Base-by-base conservation (phyloP, 2,888 invertebrate species). In the Platerodrilus igneus region DNA sequence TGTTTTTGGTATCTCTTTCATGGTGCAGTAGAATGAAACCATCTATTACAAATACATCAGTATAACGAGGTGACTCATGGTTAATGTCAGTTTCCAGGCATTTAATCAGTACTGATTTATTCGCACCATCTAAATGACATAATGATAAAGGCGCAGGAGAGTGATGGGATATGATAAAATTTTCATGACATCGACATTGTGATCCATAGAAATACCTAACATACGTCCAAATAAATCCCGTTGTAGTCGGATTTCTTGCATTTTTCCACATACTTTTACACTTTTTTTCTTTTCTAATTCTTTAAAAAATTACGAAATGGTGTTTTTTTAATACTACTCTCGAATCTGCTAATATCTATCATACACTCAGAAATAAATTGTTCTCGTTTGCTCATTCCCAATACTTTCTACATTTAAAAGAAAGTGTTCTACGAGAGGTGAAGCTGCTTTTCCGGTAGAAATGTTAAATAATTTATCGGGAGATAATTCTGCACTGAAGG, bases 181-280 rank as follows among this genome's bases (percentile, higher is more conserved):
- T 45, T 50, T 50, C 6, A 33, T 29, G 11, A 51, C 23, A 32
- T 52, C 45, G 23, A 48, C 16, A 6, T 32, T 23, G 16, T 51
- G 21, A 10, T 53, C 37, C 25, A 52, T 34, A 11, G 48, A 51
- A 22, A 55, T 22, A 2, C 42, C 52, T 13, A 62, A 33, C 32
- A 59, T 35, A 7, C 51, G 47, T 1, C 55, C 56, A 47, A 60
- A 60, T 27, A 57, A 48, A 51, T 59, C 55, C 14, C 55, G 37
- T 40, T 59, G 57, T 21, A 58, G 32, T 16, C 36, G 16, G 0
- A 60, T 30, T 45, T 57, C 54, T 31, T 55, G 50, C 2, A 57
- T 39, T 52, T 57, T n/a, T n/a, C n/a, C n/a, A n/a, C n/a, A n/a
- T n/a, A n/a, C n/a, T n/a, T n/a, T n/a, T n/a, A n/a, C n/a, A n/a